Conservation (phyloP, 2,888 invertebrate species). For the Clostera curtula region DNA sequence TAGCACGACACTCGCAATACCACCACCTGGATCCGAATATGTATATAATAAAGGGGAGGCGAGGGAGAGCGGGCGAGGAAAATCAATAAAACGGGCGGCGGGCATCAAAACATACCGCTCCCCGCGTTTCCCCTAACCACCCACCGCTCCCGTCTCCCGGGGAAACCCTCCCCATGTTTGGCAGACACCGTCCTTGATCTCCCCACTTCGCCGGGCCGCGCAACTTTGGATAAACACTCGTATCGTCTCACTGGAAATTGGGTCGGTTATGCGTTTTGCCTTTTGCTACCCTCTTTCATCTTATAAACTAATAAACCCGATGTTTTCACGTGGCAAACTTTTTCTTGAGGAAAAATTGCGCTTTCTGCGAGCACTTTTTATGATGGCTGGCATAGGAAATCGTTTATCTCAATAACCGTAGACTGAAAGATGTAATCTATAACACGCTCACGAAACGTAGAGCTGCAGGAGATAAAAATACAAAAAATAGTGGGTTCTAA, state of each 20-base stretch:
- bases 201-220: conserved; percentile 57
- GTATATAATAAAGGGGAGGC: conserved; percentile 61
- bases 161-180: conserved; percentile 72
- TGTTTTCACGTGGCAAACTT: conserved; percentile 7
- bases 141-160: conserved; percentile 51
- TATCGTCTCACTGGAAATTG: conserved; percentile 62
- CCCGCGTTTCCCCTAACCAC: conserved; percentile 34
- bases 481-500: too few relatives aligned
- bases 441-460: too few relatives aligned
- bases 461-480: too few relatives aligned
- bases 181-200: conserved; percentile 75
- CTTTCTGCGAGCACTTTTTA: too few relatives aligned
- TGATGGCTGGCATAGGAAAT: too few relatives aligned
- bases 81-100: conserved; percentile 71
- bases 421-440: too few relatives aligned
- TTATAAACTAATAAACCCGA: conserved; percentile 23
- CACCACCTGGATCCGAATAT: conserved; percentile 46
- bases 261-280: conserved; percentile 62
- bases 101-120: conserved; percentile 68
- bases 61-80: conserved; percentile 50
- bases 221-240: conserved; percentile 70
- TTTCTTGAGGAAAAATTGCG: background rate
- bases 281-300: conserved; percentile 30
- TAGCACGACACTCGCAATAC: conserved; percentile 51
- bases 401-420: too few relatives aligned